Percentiles rank a stretch among this genome's conserved stretches.
Conservation (phyloP, 2,888 invertebrate species). For the Lathronympha strigana region DNA sequence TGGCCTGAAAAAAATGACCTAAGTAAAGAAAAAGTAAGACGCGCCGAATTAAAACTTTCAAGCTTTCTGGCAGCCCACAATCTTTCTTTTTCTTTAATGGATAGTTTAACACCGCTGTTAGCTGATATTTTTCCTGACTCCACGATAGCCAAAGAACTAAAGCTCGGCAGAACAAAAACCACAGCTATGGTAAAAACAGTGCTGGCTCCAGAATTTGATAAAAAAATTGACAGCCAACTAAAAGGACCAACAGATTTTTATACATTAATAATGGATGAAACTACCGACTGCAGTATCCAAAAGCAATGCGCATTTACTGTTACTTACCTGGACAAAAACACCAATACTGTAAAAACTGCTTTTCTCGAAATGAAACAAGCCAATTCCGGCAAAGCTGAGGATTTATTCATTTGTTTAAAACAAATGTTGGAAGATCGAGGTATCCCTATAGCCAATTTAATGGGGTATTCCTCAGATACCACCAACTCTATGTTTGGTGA, state of each 20-base stretch:
- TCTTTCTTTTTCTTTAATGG: conserved; percentile 1
- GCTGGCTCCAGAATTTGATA: background rate
- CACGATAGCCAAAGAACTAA: background rate
- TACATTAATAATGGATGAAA: conserved; percentile 4
- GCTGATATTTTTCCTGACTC: conserved; percentile 9
- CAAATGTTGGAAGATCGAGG: background rate
- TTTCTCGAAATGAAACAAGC: conserved; percentile 8
- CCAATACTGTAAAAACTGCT: conserved; percentile 1
- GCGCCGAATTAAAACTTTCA: conserved; percentile 15
- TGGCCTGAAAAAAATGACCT: background rate
- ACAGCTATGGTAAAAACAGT: conserved; percentile 10
- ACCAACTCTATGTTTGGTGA: conserved; percentile 53
- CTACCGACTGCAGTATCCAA: conserved; percentile 1
- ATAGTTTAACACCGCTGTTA: background rate
- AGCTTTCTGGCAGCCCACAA: conserved; percentile 4
- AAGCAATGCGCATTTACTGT: conserved; percentile 9
- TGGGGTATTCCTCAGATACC: conserved; percentile 55
- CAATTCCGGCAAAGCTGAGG: background rate
- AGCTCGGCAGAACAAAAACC: conserved; percentile 4
- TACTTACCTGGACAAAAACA: background rate
- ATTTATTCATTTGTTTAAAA: background rate
- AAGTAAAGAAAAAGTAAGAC: conserved; percentile 5
- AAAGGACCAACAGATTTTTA: conserved; percentile 4
- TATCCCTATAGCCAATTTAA: conserved; percentile 42
- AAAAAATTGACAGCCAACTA: background rate